Evolutionary conservation across 2,113 vertebrate species (phyloP).

Genomic region (Xyliphius kryptos): DNA sequence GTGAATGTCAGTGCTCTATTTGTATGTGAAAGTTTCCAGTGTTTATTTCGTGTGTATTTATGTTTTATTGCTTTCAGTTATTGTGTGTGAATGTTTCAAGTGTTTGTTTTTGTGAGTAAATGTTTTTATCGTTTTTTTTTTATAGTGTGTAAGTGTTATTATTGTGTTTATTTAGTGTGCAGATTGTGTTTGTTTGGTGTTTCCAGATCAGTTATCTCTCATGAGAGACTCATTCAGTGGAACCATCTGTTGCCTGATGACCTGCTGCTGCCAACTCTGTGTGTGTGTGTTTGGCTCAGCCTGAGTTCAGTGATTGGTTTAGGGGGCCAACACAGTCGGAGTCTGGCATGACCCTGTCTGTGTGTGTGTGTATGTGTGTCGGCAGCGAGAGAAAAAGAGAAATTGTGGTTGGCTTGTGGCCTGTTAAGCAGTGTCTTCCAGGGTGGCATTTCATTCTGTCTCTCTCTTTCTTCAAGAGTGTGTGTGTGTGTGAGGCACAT

Average conservation of each 20-base stretch:
- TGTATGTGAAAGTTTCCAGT: no score
- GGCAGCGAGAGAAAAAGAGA: slow-evolving; percentile 2
- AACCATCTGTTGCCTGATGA: slow-evolving; percentile 45
- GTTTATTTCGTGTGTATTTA: no score
- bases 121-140: no score
- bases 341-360: slow-evolving; percentile 37
- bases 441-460: slow-evolving; percentile 22
- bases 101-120: no score
- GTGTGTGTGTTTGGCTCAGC: slow-evolving; percentile 36
- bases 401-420: slow-evolving; percentile 24
- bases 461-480: slow-evolving; percentile 1
- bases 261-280: slow-evolving; percentile 34
- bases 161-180: slow-evolving; percentile 29
- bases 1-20: no score
- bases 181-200: slow-evolving; percentile 26
- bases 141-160: no score
- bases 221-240: slow-evolving; percentile 46
- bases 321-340: slow-evolving; percentile 43
- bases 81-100: no score
- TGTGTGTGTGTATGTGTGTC: slow-evolving; percentile 6
- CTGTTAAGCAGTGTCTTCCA: slow-evolving; percentile 28
- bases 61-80: no score
- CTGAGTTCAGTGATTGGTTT: slow-evolving; percentile 39
- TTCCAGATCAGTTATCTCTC: slow-evolving; percentile 41
- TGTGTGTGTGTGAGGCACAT: slow-evolving; percentile 24